These are phyloP conservation scores for Holothuria scabra DNA, from an alignment of 53 echinoderm and acorn worm species.

Conservation along the genomic window DNA sequence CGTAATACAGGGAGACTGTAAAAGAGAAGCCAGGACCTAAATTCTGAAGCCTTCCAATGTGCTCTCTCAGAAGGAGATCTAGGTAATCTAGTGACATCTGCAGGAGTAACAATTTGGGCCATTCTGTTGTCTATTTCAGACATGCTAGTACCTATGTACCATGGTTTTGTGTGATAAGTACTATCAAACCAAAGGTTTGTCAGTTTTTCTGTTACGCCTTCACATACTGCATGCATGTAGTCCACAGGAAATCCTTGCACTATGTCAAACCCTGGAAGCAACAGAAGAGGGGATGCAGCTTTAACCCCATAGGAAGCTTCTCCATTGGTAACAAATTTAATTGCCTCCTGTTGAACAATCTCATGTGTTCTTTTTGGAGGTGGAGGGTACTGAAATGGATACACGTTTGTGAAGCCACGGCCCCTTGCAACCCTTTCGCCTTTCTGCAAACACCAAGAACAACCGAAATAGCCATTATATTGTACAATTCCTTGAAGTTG, in stretches of 20 bases:
- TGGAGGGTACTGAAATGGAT: constrained; percentile 11
- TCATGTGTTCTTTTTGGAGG: not conserved
- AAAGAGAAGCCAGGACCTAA: constrained; percentile 53
- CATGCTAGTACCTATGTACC: constrained; percentile 12
- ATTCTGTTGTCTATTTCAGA: not conserved
- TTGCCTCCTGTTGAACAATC: not conserved
- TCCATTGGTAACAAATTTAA: not conserved
- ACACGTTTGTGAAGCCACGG: constrained; percentile 4
- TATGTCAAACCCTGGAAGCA: constrained; percentile 42
- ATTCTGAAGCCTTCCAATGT: constrained; percentile 68
- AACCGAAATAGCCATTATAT: constrained; percentile 54
- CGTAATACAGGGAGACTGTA: constrained; percentile 47
- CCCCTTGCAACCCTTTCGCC: constrained; percentile 25
- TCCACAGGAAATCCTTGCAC: constrained; percentile 44
- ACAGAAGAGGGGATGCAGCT: constrained; percentile 1
- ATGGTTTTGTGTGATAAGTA: not conserved
- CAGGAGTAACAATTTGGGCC: constrained; percentile 27
- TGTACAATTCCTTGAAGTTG: constrained; percentile 54
- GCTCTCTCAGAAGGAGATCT: constrained; percentile 42
- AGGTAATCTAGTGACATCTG: constrained; percentile 50
- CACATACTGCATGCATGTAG: constrained; percentile 41
- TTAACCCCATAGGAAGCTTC: constrained; percentile 16
- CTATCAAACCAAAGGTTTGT: constrained; percentile 39
- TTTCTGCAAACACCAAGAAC: constrained; percentile 40
- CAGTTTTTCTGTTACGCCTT: constrained; percentile 23